These are phyloP conservation scores for Steinernema hermaphroditum DNA, from an alignment of 2,888 invertebrate genomes.

Conservation along the genomic window DNA sequence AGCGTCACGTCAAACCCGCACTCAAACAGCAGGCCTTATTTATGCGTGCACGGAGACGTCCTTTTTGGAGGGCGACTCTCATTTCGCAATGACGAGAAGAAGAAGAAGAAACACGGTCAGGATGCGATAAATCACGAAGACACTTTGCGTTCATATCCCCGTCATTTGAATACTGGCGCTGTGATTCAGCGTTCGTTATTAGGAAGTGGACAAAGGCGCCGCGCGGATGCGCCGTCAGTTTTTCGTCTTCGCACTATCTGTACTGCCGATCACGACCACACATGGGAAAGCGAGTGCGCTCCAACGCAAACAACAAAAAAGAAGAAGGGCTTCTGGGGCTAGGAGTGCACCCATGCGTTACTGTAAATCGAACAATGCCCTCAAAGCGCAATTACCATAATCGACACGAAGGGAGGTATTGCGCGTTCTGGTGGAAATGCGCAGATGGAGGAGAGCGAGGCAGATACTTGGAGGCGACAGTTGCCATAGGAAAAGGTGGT, in stretches of 20 bases:
- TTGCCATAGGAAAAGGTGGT: background rate
- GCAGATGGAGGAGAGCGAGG: background rate
- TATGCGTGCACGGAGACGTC: background rate
- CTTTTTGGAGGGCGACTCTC: background rate
- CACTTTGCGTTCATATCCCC: background rate
- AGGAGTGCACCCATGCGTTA: no score
- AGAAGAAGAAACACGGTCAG: slow-evolving; percentile 5
- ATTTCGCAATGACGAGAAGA: background rate
- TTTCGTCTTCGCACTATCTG: slow-evolving; percentile 13
- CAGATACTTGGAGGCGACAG: background rate
- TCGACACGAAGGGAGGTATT: background rate
- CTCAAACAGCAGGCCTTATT: background rate
- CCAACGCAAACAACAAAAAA: background rate
- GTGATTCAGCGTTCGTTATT: background rate
- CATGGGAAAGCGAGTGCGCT: background rate
- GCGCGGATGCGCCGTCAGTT: slow-evolving; percentile 1
- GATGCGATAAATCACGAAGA: slow-evolving; percentile 27
- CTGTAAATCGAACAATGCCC: no score
- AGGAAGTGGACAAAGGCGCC: slow-evolving; percentile 21
- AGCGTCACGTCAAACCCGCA: background rate
- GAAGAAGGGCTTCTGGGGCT: no score
- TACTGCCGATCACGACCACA: slow-evolving; percentile 5
- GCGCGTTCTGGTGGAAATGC: background rate
- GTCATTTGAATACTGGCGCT: background rate
- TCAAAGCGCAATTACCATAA: slow-evolving; percentile 5